Base-by-base conservation (phyloP, 2,888 invertebrate species). In the Drosophila neutralis region DNA sequence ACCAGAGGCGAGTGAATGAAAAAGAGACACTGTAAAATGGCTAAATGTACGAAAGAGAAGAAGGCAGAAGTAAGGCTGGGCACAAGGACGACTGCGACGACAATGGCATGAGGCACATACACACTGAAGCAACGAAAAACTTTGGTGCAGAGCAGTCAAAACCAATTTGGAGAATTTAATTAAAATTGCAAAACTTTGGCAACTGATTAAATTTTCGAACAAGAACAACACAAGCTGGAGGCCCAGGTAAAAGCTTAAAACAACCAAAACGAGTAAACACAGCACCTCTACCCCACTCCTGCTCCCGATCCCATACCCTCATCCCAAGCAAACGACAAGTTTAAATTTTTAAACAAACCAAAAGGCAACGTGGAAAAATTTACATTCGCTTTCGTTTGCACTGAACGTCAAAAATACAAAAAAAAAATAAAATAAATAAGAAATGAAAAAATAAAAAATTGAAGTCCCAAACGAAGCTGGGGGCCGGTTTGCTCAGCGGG, bases 91-190 rank as follows among this genome's bases (percentile, higher is more conserved):
- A 61, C 61, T 42, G 62, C 57, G 65, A 69, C 73, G 69, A 81
- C 74, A 73, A 79, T 79, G 73, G 65, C 57, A 71, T 64, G 58
- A 33, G 51, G 38, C 52, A 45, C 38, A 53, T 24, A 45, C 38
- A 60, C 40, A 27, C 42, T 58, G 66, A 64, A 54, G 64, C 38
- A 72, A 85, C 73, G 88, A 73, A 89, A 86, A 90, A 88, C 87
- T 87, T 87, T 83, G 82, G 90, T 84, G 87, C 83, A 80, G 81
- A 84, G 89, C 83, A 87, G 87, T 90, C 88, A 88, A 91, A 91
- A 91, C 91, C 91, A 91, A 91, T 91, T 91, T 90, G 91, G 89
- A 91, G 89, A 91, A 91, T 91, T 91, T 91, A 91, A 91, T 91
- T 91, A 91, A 91, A 91, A 91, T 91, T 91, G 91, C 91, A 91